phyloP scores from a whole-genome alignment of 2,888 invertebrate species.

The Cantharis lateralis region DNA sequence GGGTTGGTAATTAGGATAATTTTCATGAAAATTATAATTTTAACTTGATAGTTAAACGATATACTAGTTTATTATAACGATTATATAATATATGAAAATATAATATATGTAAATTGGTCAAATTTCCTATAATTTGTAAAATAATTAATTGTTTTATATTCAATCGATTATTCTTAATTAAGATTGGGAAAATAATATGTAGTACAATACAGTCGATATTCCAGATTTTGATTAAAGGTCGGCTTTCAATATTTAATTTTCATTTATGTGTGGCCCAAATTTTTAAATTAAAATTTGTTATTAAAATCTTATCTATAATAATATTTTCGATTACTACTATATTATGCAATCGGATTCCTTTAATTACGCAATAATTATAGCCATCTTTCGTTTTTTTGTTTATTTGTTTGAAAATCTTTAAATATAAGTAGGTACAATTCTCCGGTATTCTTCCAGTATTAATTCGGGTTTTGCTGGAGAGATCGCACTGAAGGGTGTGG shows the following conservation, averaged over 20 bases:
- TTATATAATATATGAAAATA: too few species aligned
- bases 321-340: neutral
- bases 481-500: constrained; percentile 36
- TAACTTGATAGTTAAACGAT: too few species aligned
- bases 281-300: neutral
- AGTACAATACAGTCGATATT: neutral
- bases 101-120: too few species aligned
- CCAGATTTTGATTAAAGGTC: neutral
- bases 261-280: neutral
- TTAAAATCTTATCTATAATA: neutral
- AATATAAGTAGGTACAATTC: constrained; percentile 12
- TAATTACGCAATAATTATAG: neutral
- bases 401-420: constrained; percentile 6
- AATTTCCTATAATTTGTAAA: neutral
- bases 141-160: neutral
- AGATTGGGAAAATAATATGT: neutral
- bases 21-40: too few species aligned
- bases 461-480: constrained; percentile 34
- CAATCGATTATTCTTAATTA: neutral
- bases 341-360: neutral
- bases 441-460: constrained; percentile 25
- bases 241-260: neutral
- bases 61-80: too few species aligned
- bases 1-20: too few species aligned
- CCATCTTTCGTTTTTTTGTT: neutral